phyloP scores from a whole-genome alignment of 2,797 vertebrate genomes.

The Choloepus didactylus region DNA sequence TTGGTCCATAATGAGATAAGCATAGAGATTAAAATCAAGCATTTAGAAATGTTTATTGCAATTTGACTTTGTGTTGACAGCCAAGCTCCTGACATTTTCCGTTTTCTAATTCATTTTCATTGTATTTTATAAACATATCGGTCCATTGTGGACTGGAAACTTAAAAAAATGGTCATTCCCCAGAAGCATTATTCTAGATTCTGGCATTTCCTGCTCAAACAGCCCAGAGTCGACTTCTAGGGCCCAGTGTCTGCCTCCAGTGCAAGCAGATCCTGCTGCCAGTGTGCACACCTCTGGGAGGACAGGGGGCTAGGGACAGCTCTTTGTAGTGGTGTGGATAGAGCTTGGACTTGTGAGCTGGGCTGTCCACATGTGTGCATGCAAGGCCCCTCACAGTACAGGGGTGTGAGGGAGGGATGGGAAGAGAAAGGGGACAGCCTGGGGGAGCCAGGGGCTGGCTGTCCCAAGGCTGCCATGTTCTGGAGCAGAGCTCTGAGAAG shows the following conservation, averaged over 20 bases:
- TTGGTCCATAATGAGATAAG: neutral
- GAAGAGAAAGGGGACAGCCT: neutral
- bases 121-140: neutral
- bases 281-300: neutral
- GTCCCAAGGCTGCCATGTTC: no score
- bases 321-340: neutral
- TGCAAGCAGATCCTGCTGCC: neutral
- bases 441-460: neutral
- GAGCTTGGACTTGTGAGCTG: neutral
- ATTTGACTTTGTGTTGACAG: neutral
- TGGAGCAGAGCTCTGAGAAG: no score
- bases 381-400: neutral
- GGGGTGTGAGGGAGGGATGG: fast-evolving
- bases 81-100: neutral
- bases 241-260: neutral
- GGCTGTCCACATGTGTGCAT: neutral
- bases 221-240: neutral
- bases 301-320: neutral
- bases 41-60: neutral
- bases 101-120: neutral
- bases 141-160: neutral
- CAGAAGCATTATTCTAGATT: neutral
- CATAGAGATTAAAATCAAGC: neutral
- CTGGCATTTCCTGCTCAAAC: neutral
- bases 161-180: neutral